Percentiles rank a stretch among this genome's conserved stretches.
Conservation (phyloP, 2,113 vertebrate species). For the Dolichotis patagonum region DNA sequence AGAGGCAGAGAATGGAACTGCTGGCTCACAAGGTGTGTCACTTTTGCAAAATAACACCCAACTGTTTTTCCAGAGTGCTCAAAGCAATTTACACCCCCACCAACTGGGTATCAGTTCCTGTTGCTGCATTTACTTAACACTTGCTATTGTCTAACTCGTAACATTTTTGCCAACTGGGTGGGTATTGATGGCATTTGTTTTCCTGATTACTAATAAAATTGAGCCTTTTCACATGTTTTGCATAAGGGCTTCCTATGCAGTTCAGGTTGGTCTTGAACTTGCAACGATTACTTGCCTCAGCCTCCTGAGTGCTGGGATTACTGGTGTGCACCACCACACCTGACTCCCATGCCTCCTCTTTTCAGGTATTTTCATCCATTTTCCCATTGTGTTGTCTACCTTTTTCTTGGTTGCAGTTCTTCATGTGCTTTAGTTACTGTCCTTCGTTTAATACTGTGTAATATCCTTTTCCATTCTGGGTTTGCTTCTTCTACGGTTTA, state of each 20-base stretch:
- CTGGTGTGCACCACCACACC: too few species aligned
- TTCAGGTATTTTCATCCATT: not conserved
- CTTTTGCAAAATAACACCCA: slow-evolving; percentile 34
- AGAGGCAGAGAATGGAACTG: not conserved
- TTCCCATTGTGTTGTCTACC: not conserved
- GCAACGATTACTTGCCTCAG: too few species aligned
- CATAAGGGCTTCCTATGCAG: too few species aligned
- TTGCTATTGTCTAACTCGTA: not conserved
- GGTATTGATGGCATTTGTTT: not conserved
- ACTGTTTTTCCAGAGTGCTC: not conserved
- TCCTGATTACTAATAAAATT: not conserved
- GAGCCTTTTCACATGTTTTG: not conserved
- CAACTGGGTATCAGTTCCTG: not conserved
- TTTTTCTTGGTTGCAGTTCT: not conserved
- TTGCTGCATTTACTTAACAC: slow-evolving; percentile 4
- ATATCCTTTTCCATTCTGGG: not conserved
- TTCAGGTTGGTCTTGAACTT: too few species aligned
- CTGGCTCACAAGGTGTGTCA: slow-evolving; percentile 38
- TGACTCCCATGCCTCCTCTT: not conserved
- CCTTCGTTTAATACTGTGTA: not conserved
- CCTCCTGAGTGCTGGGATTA: too few species aligned
- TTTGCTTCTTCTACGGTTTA: not conserved
- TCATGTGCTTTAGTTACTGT: too few species aligned
- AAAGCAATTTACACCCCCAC: slow-evolving; percentile 15
- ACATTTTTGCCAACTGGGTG: not conserved